Evolutionary conservation across 2,888 invertebrate genomes (phyloP).

Genomic region (Neoitamus cyanurus): DNA sequence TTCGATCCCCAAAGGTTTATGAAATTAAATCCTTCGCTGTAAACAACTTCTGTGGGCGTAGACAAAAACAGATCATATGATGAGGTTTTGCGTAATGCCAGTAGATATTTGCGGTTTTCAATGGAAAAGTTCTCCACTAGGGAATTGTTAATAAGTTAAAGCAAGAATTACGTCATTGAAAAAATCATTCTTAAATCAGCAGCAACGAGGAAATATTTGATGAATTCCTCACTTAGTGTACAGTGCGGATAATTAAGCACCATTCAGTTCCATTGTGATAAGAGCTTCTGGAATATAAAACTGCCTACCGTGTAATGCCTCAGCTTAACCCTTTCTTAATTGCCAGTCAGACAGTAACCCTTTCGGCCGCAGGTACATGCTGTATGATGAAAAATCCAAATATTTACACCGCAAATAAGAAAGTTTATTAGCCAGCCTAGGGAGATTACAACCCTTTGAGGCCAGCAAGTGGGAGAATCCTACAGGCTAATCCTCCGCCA

Average conservation of each 20-base stretch:
- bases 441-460: not conserved
- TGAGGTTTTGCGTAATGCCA: too few relatives aligned
- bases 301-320: not conserved
- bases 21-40: not conserved
- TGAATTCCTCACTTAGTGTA: too few relatives aligned
- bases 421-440: not conserved
- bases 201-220: too few relatives aligned
- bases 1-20: not conserved
- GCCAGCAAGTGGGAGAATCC: not conserved
- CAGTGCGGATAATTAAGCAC: not conserved
- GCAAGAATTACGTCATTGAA: too few relatives aligned
- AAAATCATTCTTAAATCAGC: too few relatives aligned
- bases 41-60: conserved; percentile 36
- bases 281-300: not conserved
- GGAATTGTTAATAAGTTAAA: too few relatives aligned
- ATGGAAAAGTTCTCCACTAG: too few relatives aligned
- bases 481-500: not conserved
- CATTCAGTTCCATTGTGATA: not conserved
- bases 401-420: conserved; percentile 27
- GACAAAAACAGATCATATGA: not conserved
- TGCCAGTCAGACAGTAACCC: not conserved
- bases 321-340: not conserved
- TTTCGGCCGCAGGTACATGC: not conserved
- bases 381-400: conserved; percentile 20
- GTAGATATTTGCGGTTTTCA: too few relatives aligned